A percentile compares a stretch with the other conserved stretches of the same genome.
Evolutionary conservation across 2,888 invertebrate genomes (phyloP).

Genomic region (Megaustenia siamemsis): DNA sequence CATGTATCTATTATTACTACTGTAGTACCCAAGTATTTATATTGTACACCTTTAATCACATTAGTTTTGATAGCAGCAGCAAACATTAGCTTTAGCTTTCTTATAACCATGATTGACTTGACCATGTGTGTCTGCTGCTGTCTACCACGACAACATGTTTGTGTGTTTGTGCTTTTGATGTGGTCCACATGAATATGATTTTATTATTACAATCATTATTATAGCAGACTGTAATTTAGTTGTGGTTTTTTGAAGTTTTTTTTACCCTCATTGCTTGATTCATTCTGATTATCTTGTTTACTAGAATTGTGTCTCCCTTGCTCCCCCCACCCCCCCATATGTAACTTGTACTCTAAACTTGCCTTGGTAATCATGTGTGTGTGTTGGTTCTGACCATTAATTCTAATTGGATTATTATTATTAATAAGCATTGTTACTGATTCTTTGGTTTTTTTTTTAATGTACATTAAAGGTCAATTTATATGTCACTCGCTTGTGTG

Average conservation of each 20-base stretch:
- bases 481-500: conserved; percentile 28
- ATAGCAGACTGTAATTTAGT: conserved; percentile 42
- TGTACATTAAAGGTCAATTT: conserved; percentile 53
- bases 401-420: conserved; percentile 49
- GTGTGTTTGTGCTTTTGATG: conserved; percentile 50
- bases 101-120: neutral
- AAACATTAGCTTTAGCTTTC: conserved; percentile 34
- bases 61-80: neutral
- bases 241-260: conserved; percentile 31
- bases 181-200: conserved; percentile 33
- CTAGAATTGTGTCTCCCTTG: conserved; percentile 18
- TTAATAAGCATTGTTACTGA: conserved; percentile 55
- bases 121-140: too few species aligned
- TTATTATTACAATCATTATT: neutral
- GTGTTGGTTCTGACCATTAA: conserved; percentile 45
- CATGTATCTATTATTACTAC: neutral
- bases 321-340: too few species aligned
- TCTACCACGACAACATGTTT: too few species aligned
- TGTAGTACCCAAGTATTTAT: conserved; percentile 27
- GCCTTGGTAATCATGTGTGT: conserved; percentile 55
- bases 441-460: conserved; percentile 55
- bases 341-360: conserved; percentile 49
- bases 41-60: neutral
- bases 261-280: conserved; percentile 35
- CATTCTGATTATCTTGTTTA: conserved; percentile 41